These are phyloP conservation scores for Camptogramma bilineatum DNA, from an alignment of 2,888 invertebrate species.

Conservation along the genomic window DNA sequence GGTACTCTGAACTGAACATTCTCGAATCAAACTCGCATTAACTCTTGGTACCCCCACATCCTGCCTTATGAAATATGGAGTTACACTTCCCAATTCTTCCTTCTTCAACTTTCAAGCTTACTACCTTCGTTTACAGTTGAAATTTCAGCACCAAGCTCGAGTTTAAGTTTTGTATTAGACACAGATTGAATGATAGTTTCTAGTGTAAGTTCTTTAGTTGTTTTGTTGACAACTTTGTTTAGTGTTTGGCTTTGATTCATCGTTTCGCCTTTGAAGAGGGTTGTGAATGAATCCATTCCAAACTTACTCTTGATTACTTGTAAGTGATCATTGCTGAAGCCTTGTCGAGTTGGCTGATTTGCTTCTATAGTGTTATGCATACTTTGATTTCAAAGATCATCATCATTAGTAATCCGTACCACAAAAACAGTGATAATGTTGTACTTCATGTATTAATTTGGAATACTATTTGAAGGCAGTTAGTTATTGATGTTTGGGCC, in stretches of 20 bases:
- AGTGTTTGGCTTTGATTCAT: constrained; percentile 38
- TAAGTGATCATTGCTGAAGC: too few relatives aligned
- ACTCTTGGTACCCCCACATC: constrained; percentile 23
- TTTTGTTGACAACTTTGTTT: constrained; percentile 42
- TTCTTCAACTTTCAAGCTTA: constrained; percentile 11
- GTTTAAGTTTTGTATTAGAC: constrained; percentile 14
- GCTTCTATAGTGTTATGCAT: too few relatives aligned
- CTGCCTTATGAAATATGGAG: constrained; percentile 31
- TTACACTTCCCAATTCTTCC: constrained; percentile 12
- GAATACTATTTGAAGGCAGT: too few relatives aligned
- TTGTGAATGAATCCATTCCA: constrained; percentile 22
- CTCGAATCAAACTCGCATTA: constrained; percentile 33
- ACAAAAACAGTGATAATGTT: too few relatives aligned
- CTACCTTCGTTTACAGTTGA: constrained; percentile 11
- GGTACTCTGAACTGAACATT: neutral
- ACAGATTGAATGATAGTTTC: neutral
- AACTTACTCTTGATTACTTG: constrained; percentile 2
- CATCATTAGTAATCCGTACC: too few relatives aligned
- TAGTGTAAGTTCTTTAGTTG: constrained; percentile 31
- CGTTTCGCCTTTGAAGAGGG: constrained; percentile 34
- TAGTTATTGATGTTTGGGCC: too few relatives aligned
- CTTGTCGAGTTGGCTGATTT: too few relatives aligned
- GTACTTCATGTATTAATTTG: too few relatives aligned
- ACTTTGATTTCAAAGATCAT: too few relatives aligned
- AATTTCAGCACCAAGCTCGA: constrained; percentile 6